Evolutionary conservation across 2,888 invertebrate species (phyloP).

Genomic region (Hirtodrosophila histrioides): DNA sequence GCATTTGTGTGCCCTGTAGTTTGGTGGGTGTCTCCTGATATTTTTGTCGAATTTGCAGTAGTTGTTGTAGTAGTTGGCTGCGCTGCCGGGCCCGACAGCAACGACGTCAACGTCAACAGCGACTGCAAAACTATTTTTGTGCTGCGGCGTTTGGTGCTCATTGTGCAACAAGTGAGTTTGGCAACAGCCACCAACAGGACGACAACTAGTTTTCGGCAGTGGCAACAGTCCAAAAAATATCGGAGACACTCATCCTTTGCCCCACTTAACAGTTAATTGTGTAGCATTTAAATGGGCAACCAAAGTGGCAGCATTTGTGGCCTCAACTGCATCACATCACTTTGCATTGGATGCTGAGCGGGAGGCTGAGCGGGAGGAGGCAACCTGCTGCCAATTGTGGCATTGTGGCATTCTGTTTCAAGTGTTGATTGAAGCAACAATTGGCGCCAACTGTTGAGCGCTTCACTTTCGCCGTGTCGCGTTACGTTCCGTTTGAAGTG

Average conservation of each 20-base stretch:
- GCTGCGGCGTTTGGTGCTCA: conserved; percentile 76
- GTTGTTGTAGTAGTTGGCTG: conserved; percentile 43
- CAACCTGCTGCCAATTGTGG: conserved; percentile 32
- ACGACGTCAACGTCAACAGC: conserved; percentile 35
- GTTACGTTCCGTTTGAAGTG: conserved; percentile 49
- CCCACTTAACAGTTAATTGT: conserved; percentile 52
- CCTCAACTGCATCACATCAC: conserved; percentile 44
- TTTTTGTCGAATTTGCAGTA: conserved; percentile 81
- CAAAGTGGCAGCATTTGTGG: conserved; percentile 58
- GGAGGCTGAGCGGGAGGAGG: conserved; percentile 22
- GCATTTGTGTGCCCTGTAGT: conserved; percentile 56
- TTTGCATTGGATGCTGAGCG: not conserved
- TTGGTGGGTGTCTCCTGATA: conserved; percentile 79
- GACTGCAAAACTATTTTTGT: conserved; percentile 75
- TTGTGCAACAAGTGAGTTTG: conserved; percentile 85
- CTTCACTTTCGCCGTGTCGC: conserved; percentile 51
- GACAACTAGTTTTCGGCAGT: conserved; percentile 79
- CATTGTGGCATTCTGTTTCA: conserved; percentile 58
- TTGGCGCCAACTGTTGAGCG: conserved; percentile 76
- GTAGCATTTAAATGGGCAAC: conserved; percentile 51
- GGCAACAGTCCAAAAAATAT: conserved; percentile 23
- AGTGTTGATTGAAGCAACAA: conserved; percentile 75
- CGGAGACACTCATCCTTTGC: conserved; percentile 20
- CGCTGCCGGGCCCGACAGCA: conserved; percentile 36
- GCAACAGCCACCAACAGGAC: conserved; percentile 83